A percentile compares a stretch with the other conserved stretches of the same genome.
These are phyloP conservation scores for Syrrhaptes paradoxus DNA, from an alignment of 2,113 vertebrate species.

Conservation along the genomic window DNA sequence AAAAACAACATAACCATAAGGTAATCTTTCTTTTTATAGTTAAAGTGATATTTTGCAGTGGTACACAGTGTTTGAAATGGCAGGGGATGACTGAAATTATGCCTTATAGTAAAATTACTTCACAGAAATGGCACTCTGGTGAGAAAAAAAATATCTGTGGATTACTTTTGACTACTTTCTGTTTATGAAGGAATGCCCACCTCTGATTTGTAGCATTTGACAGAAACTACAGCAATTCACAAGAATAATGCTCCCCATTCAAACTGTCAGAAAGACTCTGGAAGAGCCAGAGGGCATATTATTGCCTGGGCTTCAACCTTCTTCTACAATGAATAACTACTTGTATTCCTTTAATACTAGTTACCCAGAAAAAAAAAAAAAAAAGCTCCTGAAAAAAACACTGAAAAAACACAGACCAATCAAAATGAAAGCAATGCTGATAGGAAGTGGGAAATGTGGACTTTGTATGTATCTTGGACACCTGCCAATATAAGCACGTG, in stretches of 20 bases:
- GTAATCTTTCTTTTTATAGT: conserved; percentile 1
- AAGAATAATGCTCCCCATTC: neutral
- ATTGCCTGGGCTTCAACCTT: neutral
- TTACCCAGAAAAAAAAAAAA: neutral
- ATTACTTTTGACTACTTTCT: neutral
- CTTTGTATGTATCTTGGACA: neutral
- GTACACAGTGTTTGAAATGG: neutral
- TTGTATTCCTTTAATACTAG: neutral
- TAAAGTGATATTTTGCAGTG: neutral
- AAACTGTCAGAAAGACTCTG: neutral
- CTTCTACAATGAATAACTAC: neutral
- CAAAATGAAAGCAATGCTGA: neutral
- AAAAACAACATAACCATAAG: neutral
- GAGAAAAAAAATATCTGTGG: neutral
- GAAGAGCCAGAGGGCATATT: neutral
- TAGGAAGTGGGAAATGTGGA: neutral
- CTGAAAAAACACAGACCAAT: neutral
- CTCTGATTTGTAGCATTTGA: neutral
- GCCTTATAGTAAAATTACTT: conserved; percentile 1
- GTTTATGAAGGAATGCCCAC: neutral
- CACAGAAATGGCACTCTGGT: neutral
- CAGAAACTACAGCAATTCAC: neutral
- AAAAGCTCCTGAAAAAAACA: neutral
- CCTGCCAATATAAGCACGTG: neutral
- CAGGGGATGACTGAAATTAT: neutral